Evolutionary conservation across 2,113 vertebrate genomes (phyloP).

Genomic region (Bufo gargarizans): DNA sequence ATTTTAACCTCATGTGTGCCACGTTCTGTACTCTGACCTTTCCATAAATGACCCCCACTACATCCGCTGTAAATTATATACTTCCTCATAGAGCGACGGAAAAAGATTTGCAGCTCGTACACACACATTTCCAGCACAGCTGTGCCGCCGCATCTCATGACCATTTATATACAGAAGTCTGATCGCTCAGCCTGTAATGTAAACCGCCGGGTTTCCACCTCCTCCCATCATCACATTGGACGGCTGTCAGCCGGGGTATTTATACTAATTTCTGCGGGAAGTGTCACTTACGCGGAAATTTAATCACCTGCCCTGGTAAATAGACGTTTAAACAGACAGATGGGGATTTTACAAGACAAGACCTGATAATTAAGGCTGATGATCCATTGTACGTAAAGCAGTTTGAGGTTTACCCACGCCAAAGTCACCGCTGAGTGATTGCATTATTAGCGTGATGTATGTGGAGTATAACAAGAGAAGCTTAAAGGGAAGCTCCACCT

Average conservation of each 20-base stretch:
- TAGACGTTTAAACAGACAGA: not conserved
- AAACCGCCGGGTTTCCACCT: not conserved
- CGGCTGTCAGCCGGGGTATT: not conserved
- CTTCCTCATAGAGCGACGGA: constrained; percentile 4
- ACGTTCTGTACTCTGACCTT: not conserved
- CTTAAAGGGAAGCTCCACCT: not conserved
- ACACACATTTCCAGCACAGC: constrained; percentile 23
- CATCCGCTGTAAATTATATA: not conserved
- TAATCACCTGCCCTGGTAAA: not conserved
- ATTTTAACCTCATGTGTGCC: not conserved
- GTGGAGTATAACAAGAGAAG: not conserved
- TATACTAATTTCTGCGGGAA: not conserved
- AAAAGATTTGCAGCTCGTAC: not conserved
- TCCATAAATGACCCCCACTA: not conserved
- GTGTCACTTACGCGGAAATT: not conserved
- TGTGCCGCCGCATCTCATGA: not conserved
- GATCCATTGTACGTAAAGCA: not conserved
- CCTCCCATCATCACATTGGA: not conserved
- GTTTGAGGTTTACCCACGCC: not conserved
- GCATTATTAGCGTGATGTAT: not conserved
- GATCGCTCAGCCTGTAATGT: constrained; percentile 11
- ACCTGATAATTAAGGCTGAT: not conserved
- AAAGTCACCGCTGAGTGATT: not conserved
- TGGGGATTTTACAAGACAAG: not conserved
- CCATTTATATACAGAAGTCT: constrained; percentile 20